Evolutionary conservation across 1,140 invertebrate species (phyloP).

Genomic region (Condylostylus longicornis): DNA sequence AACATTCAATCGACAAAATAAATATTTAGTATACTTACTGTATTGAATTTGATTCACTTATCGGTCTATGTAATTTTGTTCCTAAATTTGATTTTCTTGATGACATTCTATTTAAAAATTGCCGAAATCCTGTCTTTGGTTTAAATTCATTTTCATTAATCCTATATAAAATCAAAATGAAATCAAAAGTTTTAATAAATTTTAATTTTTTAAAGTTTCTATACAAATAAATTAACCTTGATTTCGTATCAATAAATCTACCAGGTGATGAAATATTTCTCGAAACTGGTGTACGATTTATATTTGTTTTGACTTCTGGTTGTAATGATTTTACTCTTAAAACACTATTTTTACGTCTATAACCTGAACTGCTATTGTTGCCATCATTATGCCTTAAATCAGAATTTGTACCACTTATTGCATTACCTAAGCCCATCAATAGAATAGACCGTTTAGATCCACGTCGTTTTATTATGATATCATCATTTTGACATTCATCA

Average conservation of each 20-base stretch:
- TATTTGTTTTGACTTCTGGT: slow-evolving; percentile 5
- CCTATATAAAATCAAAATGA: slow-evolving; percentile 3
- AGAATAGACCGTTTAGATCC: slow-evolving; percentile 4
- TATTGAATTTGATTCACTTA: slow-evolving; percentile 25
- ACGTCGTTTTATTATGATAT: slow-evolving; percentile 24
- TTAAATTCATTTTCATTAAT: slow-evolving; percentile 7
- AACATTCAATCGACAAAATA: background rate
- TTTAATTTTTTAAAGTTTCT: no score
- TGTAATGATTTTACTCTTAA: slow-evolving; percentile 5
- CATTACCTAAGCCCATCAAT: no score
- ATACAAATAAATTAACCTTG: no score
- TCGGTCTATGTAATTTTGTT: slow-evolving; percentile 8
- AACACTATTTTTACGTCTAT: background rate
- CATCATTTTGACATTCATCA: slow-evolving; percentile 39
- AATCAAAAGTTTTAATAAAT: no score
- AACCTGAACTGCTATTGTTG: no score
- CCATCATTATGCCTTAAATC: no score
- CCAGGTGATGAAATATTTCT: slow-evolving; percentile 21
- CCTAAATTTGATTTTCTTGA: slow-evolving; percentile 25
- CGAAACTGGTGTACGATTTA: slow-evolving; percentile 16
- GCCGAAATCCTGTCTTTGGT: slow-evolving; percentile 18
- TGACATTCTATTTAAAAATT: slow-evolving; percentile 29
- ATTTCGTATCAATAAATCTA: slow-evolving; percentile 1
- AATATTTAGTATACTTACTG: slow-evolving; percentile 12
- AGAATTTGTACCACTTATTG: no score